phyloP scores from a whole-genome alignment of 2,113 vertebrate species.

The Dicentrarchus labrax region DNA sequence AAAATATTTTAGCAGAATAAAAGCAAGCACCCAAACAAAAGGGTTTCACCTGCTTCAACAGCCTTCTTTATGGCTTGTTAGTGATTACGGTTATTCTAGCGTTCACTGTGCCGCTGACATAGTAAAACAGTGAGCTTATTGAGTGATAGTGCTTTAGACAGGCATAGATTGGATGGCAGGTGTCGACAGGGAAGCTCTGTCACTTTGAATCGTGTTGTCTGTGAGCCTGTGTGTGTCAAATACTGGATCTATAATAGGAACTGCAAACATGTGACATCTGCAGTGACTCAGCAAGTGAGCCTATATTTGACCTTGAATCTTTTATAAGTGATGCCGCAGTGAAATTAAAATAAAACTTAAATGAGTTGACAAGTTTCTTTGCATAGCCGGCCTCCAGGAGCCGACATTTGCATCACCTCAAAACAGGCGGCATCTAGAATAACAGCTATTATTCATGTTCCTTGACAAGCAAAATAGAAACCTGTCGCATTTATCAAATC shows the following conservation, averaged over 20 bases:
- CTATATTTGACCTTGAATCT: slow-evolving; percentile 66
- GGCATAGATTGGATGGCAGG: slow-evolving; percentile 70
- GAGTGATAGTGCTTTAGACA: slow-evolving; percentile 69
- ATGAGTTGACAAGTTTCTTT: slow-evolving; percentile 13
- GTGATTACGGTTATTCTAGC: slow-evolving; percentile 13
- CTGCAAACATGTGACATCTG: slow-evolving; percentile 56
- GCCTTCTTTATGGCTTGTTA: slow-evolving; percentile 35
- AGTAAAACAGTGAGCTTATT: slow-evolving; percentile 59
- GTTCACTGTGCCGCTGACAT: slow-evolving; percentile 26
- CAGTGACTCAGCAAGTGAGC: slow-evolving; percentile 39
- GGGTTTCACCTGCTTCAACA: neutral
- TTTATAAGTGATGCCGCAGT: slow-evolving; percentile 26
- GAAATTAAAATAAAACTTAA: slow-evolving; percentile 38
- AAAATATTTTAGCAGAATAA: slow-evolving; percentile 12
- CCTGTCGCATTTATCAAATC: slow-evolving; percentile 67
- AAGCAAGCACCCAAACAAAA: neutral
- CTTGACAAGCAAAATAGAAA: slow-evolving; percentile 70
- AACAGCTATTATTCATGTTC: slow-evolving; percentile 69
- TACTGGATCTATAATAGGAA: slow-evolving; percentile 43
- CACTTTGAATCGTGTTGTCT: slow-evolving; percentile 64
- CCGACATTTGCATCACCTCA: slow-evolving; percentile 52
- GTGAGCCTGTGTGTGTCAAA: slow-evolving; percentile 57
- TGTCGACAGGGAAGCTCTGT: slow-evolving; percentile 68
- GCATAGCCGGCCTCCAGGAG: slow-evolving; percentile 35
- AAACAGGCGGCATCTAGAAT: slow-evolving; percentile 48